These are phyloP conservation scores for Drosophila barbarae DNA, from an alignment of 2,888 invertebrate species.

Conservation along the genomic window DNA sequence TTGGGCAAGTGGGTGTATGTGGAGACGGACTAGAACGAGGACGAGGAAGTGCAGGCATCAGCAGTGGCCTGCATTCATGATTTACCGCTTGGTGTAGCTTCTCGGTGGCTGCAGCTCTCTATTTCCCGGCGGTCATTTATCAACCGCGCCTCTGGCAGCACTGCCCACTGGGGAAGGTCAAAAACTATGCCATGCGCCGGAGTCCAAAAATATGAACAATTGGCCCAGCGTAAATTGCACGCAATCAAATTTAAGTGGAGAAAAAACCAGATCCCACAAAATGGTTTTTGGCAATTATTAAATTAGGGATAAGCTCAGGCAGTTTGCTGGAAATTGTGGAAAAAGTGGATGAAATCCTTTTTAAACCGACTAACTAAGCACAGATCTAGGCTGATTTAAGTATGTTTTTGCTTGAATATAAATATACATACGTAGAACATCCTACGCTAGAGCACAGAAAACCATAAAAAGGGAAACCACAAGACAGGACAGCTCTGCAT, in stretches of 20 bases:
- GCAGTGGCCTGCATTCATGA: conserved; percentile 39
- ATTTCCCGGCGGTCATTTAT: conserved; percentile 41
- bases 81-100: conserved; percentile 38
- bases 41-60: conserved; percentile 47
- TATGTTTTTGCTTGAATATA: neutral
- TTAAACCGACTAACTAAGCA: too few relatives aligned
- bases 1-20: conserved; percentile 16
- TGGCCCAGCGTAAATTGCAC: conserved; percentile 23
- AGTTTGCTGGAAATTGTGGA: neutral
- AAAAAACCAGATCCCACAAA: conserved; percentile 1
- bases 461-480: conserved; percentile 23
- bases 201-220: conserved; percentile 34
- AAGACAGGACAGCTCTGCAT: conserved; percentile 14
- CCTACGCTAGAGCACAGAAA: neutral
- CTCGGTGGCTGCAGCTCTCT: neutral
- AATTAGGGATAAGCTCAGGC: conserved; percentile 2
- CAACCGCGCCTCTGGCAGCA: conserved; percentile 39
- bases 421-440: neutral
- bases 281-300: neutral
- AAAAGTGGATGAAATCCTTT: neutral
- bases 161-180: conserved; percentile 24
- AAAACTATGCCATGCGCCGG: conserved; percentile 7
- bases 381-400: neutral
- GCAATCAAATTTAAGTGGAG: conserved; percentile 33
- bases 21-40: neutral